Conservation (phyloP, 2,113 vertebrate species). For the Tragulus kanchil region DNA sequence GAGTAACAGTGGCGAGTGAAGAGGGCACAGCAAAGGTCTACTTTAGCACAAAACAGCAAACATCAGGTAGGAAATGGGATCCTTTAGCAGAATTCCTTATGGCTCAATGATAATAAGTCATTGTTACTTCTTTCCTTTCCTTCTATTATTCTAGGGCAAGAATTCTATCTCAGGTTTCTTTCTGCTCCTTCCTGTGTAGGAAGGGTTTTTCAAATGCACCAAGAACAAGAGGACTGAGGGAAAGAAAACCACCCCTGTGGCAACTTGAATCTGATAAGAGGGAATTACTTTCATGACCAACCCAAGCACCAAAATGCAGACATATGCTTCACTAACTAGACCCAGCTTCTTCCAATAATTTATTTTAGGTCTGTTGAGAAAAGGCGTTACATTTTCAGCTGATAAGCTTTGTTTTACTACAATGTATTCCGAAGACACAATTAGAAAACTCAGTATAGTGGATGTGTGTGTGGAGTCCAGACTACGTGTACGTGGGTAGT, state of each 20-base stretch:
- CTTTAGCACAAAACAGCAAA: not conserved
- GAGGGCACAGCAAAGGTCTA: not conserved
- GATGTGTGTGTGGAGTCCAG: fast-evolving
- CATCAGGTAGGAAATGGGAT: not conserved
- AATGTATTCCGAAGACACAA: not conserved
- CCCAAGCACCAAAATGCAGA: not conserved
- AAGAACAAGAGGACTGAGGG: not conserved
- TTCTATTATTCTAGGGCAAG: not conserved
- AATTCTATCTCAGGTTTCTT: not conserved
- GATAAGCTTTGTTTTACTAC: constrained; percentile 4
- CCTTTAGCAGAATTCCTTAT: not conserved
- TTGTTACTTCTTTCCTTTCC: not conserved
- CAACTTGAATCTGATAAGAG: not conserved
- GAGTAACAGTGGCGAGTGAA: not conserved
- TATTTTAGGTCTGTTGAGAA: not conserved
- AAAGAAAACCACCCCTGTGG: not conserved
- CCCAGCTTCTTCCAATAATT: not conserved
- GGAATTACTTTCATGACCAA: not conserved
- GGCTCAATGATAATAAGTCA: not conserved
- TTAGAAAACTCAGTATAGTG: not conserved
- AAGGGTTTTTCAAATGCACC: not conserved
- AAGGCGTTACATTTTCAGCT: not conserved
- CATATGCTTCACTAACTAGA: not conserved
- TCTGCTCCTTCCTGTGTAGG: not conserved
- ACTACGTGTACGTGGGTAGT: fast-evolving